These are phyloP conservation scores for Canis aureus DNA, from an alignment of 2,113 vertebrate genomes.

Conservation along the genomic window DNA sequence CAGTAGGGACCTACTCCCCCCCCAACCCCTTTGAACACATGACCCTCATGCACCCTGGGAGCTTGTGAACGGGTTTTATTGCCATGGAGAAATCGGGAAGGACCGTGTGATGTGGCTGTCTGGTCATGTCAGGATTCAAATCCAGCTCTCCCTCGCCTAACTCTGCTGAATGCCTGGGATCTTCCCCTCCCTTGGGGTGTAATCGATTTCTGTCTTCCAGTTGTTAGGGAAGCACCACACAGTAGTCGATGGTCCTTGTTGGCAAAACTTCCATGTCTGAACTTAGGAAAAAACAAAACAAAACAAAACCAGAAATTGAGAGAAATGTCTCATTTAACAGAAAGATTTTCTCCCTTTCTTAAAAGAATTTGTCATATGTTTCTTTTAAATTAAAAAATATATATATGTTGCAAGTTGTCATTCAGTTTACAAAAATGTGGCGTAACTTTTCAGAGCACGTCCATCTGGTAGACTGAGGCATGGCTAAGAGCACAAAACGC, in stretches of 20 bases:
- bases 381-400: background rate
- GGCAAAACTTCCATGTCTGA: background rate
- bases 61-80: background rate
- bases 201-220: fast-evolving
- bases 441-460: fast-evolving
- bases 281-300: background rate
- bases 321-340: background rate
- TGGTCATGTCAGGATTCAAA: fast-evolving
- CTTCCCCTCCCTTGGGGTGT: fast-evolving
- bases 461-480: fast-evolving
- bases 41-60: fast-evolving
- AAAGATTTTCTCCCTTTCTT: background rate
- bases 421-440: background rate
- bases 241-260: background rate
- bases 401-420: fast-evolving
- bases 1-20: background rate
- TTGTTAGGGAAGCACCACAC: fast-evolving
- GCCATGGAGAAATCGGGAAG: background rate
- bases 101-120: fast-evolving
- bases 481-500: fast-evolving
- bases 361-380: background rate
- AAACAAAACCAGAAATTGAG: background rate
- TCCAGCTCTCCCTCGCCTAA: background rate
- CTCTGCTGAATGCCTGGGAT: fast-evolving
- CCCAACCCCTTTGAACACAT: fast-evolving